Base-by-base conservation (phyloP, 2,888 invertebrate species). In the Apodemia hepburni region DNA sequence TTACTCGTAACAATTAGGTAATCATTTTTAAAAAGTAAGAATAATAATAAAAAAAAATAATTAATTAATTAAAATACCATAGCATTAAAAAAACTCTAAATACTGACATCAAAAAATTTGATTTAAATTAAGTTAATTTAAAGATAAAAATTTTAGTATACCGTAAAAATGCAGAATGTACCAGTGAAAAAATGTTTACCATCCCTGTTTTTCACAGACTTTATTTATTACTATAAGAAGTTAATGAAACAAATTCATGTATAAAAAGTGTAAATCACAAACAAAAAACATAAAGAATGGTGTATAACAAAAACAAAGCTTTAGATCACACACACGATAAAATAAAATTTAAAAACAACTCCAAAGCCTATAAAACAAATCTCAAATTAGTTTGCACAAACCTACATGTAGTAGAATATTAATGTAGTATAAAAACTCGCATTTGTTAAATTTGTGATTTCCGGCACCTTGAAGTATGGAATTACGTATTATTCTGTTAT, bases 211-310 rank as follows among this genome's bases (percentile, higher is more conserved):
- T 51, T 18, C 51, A 11, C 17, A 18, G 18, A 51, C 5, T 12
- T 51, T 51, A 22, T 51, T 51, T 51, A 51, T 51, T 51, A 51
- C 22, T 18, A 18, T 22, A 51, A 51, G 5, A 51, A 22, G 22
- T 22, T 51, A 38, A 51, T 18, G 51, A 22, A 9, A 51, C 51
- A 51, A 22, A 51, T 12, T 22, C 17, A 12, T 11, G 18, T 22
- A 12, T 51, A 11, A 22, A 18, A 51, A 51, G n/a, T 18, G 18
- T 54, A 54, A 54, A 12, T 54, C 5, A 12, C 12, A 54, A 54
- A 18, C 22, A 54, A 54, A 54, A 54, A 54, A 18, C 9, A 51
- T 18, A 22, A 51, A 18, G 51, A 51, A 51, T 51, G 11, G 51
- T 22, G 11, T 54, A 12, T 11, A 54, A 22, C 18, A 54, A 54